Conservation (phyloP, 2,797 vertebrate genomes). For the Sylvia borin region DNA sequence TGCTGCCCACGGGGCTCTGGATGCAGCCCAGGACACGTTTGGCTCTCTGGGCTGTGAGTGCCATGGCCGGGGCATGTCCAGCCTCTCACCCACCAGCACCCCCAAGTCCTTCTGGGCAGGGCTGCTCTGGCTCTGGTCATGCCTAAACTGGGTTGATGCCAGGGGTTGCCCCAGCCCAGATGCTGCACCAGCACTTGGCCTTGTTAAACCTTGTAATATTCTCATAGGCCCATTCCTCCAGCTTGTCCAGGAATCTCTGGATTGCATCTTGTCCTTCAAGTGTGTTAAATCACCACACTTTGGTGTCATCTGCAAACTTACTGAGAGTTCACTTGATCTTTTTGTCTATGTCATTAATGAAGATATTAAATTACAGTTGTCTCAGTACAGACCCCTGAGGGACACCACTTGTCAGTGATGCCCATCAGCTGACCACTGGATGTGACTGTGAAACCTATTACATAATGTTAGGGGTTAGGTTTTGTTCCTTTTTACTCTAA, state of each 20-base stretch:
- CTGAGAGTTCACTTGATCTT: accelerated
- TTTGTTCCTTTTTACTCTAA: no score
- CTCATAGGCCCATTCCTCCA: neutral
- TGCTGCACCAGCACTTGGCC: no score
- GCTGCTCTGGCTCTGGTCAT: neutral
- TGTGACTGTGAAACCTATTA: neutral
- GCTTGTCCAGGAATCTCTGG: neutral
- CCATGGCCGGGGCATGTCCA: neutral
- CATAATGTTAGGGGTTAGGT: no score
- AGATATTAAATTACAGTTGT: neutral
- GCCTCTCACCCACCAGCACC: neutral
- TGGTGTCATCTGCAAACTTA: neutral
- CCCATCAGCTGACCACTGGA: neutral
- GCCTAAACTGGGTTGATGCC: accelerated
- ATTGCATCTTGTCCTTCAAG: neutral
- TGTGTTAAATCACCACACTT: neutral
- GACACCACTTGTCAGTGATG: neutral
- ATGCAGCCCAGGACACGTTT: neutral
- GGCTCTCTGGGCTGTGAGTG: neutral
- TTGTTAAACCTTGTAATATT: neutral
- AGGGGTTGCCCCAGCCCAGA: accelerated
- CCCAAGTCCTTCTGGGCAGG: neutral
- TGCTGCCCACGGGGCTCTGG: neutral
- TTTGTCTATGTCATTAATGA: neutral
- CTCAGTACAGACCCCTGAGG: neutral